Base-by-base conservation (phyloP, 2,797 vertebrate genomes). In the Sebastolobus alascanus region DNA sequence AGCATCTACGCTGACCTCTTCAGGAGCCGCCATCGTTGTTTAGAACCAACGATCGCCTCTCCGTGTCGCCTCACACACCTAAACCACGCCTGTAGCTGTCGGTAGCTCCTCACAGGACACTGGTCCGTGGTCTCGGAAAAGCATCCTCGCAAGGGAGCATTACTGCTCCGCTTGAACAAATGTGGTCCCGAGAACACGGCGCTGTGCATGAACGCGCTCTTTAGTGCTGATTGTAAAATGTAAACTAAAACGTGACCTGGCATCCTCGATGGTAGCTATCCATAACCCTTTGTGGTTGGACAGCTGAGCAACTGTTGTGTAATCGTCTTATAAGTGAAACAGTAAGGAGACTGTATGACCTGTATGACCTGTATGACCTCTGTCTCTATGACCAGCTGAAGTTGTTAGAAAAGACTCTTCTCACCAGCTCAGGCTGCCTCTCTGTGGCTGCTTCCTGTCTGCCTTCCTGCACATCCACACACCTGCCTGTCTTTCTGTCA, bases 401-500 rank as follows among this genome's bases (percentile, higher is more conserved):
- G 58, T 14, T 54, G 50, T 52, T 52, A n/a, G 50, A 52, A n/a
- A 52, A 52, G 9, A 40, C 10, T 52, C 20, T n/a, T 6, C 54
- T 55, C 20, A 46, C 50, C 0, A n/a, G 50, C 50, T 31, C 4
- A 27, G 43, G 11, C 43, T n/a, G n/a, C 33, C 37, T 46, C 35
- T 69, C 63, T 37, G 3, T n/a, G 4, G n/a, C 52, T 50, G 54
- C 65, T 33, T 20, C 65, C 79, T 79, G 64, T 52, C 80, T 69
- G 22, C 20, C 71, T 58, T 56, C 77, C 52, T 82, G 65, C 61
- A 33, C n/a, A 7, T 64, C 27, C 68, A 37, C 50, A 80, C 68
- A 78, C 77, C 75, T 67, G 68, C 31, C 74, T 82, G 70, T 78
- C 78, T 70, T 16, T 73, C 60, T 75, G 71, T 80, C 81, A 61